Conservation (phyloP, 2,113 vertebrate genomes). For the Hoplias malabaricus region DNA sequence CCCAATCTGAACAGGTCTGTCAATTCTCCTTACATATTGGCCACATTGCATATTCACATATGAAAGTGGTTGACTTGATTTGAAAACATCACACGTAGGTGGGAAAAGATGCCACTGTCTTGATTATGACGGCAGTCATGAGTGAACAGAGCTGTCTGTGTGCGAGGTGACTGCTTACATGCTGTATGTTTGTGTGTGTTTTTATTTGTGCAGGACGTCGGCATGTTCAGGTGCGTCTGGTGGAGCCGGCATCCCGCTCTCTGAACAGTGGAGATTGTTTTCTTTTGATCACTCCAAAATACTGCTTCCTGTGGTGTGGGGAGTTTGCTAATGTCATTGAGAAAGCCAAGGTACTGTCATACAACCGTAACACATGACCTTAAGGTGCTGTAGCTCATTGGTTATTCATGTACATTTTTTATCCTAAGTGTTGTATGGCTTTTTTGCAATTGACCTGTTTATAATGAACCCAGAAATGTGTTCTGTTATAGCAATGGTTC, state of each 20-base stretch:
- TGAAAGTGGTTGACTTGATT: no score
- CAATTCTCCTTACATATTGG: no score
- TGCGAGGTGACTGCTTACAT: no score
- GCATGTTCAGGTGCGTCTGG: slow-evolving; percentile 76
- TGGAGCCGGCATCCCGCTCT: slow-evolving; percentile 73
- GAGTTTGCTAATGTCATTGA: slow-evolving; percentile 82
- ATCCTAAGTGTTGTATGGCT: not conserved
- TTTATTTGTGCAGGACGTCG: slow-evolving; percentile 67
- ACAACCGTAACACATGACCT: not conserved
- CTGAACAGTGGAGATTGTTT: slow-evolving; percentile 82
- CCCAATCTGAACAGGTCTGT: no score
- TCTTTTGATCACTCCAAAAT: slow-evolving; percentile 75
- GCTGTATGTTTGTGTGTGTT: slow-evolving; percentile 23
- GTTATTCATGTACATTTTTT: no score
- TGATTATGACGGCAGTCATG: not conserved
- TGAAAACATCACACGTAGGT: no score
- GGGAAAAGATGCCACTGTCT: no score
- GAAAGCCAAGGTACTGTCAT: slow-evolving; percentile 74
- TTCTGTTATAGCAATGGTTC: no score
- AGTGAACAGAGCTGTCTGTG: not conserved
- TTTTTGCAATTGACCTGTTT: no score
- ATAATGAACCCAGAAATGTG: no score
- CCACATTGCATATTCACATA: no score
- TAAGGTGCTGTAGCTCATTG: not conserved
- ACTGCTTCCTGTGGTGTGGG: slow-evolving; percentile 79